Base-by-base conservation (phyloP, 2,797 vertebrate species). In the Cynodonichthys magdalenae region DNA sequence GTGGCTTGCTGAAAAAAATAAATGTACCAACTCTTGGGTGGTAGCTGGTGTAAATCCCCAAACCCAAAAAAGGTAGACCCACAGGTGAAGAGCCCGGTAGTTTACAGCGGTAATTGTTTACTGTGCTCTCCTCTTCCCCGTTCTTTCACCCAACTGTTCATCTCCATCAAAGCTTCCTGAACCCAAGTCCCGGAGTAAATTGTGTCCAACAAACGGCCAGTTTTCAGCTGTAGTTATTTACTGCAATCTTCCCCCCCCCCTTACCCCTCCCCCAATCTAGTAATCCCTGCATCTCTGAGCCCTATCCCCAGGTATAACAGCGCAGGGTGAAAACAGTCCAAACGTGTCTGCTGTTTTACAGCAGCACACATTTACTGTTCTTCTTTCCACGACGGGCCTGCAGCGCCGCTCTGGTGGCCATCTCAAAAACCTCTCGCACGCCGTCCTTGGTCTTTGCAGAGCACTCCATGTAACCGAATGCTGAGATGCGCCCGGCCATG, bases 381-480 rank as follows among this genome's bases (percentile, higher is more conserved):
- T 97, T 96, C 93, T 98, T 99, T 77, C 96, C 95, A 61, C 94
- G 95, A 69, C 96, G 95, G 76, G 97, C 97, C 93, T 99, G 97
- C 90, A 99, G 95, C 49, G 97, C 97, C 46, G 97, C 97, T 93
- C 96, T 96, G 83, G 97, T 99, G 92, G 97, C 97, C 97, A 98
- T 97, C 92, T 99, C 97, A 67, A 98, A 99, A 90, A 98, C 97
- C 91, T 99, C 97, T 87, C 97, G 94, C 79, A 99, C 97, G 27
- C 97, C 96, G 29, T 99, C 97, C 95, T 98, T 97, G 76, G 96
- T 97, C 93, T 99, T 99, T 63, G 97, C 97, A 15, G 97, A 98
- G 88, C 97, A 99, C 88, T 99, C 97, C 97, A 99, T 98, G 84
- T 98, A 99, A 60, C 97, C 97, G 41, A 96, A 99, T 31, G 97